Conservation (phyloP, 2,797 vertebrate genomes). For the Rachycentron canadum region DNA sequence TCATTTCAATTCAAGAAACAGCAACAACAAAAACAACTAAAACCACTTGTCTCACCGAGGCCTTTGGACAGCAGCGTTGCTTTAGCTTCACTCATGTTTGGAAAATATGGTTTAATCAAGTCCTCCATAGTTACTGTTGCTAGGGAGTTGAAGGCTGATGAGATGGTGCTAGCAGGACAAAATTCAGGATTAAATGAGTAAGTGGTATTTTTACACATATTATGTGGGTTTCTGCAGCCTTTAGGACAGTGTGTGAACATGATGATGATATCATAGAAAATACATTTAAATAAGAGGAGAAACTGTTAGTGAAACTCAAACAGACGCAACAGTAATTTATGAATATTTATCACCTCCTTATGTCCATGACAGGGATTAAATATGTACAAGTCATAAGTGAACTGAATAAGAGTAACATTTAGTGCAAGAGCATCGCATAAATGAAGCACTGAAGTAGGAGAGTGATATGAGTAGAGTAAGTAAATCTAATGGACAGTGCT, state of each 20-base stretch:
- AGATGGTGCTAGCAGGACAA: slow-evolving; percentile 88
- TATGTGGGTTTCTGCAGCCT: background rate
- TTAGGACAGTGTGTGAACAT: background rate
- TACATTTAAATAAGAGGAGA: background rate
- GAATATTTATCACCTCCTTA: background rate
- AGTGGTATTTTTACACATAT: background rate
- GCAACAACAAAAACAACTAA: background rate
- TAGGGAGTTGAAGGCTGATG: slow-evolving; percentile 94
- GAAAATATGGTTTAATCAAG: slow-evolving; percentile 91
- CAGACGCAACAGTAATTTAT: background rate
- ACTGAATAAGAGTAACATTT: background rate
- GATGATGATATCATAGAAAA: background rate
- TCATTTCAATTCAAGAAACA: too few relatives aligned
- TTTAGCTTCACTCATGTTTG: slow-evolving; percentile 85
- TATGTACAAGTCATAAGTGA: background rate
- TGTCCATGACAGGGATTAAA: background rate
- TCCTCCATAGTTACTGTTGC: slow-evolving; percentile 96
- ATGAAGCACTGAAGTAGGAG: background rate
- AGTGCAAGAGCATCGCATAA: background rate
- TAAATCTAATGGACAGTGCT: background rate
- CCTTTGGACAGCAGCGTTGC: slow-evolving; percentile 90
- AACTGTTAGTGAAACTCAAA: too few relatives aligned
- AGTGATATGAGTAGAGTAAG: too few relatives aligned
- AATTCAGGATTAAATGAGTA: slow-evolving; percentile 9
- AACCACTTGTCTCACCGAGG: slow-evolving; percentile 81